phyloP scores from a whole-genome alignment of 1,140 invertebrate genomes.

The Drosophila nikananu region DNA sequence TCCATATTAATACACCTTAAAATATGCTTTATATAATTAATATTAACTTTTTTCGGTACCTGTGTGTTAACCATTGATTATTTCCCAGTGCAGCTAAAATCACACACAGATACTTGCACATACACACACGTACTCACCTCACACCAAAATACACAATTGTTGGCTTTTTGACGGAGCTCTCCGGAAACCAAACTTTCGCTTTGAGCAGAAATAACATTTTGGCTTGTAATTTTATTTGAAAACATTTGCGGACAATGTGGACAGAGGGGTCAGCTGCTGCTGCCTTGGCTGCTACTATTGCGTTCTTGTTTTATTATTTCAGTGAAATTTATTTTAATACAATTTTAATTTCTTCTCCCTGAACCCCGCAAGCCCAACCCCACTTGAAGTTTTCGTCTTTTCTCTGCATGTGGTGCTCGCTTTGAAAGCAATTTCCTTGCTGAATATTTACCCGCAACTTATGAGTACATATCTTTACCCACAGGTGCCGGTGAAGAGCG shows the following conservation, averaged over 20 bases:
- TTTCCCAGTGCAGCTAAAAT: constrained; percentile 1
- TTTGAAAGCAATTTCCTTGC: constrained; percentile 9
- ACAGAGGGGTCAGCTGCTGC: background rate
- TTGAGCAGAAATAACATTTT: constrained; percentile 52
- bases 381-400: background rate
- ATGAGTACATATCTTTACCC: background rate
- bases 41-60: no score
- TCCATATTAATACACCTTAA: no score
- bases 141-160: constrained; percentile 32
- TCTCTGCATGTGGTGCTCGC: constrained; percentile 21
- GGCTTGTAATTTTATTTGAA: constrained; percentile 56
- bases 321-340: constrained; percentile 39
- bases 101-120: constrained; percentile 1
- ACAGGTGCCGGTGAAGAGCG: constrained; percentile 30
- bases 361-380: background rate
- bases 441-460: constrained; percentile 1
- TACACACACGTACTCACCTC: constrained; percentile 8
- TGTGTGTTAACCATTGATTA: background rate
- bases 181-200: constrained; percentile 50
- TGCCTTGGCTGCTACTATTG: background rate
- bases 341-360: constrained; percentile 25
- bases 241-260: constrained; percentile 56
- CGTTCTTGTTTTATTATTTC: constrained; percentile 30
- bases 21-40: no score
- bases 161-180: constrained; percentile 49